A percentile compares a stretch with the other conserved stretches of the same genome.
Conservation (phyloP, 2,113 vertebrate genomes). For the Gasterosteus nipponicus region DNA sequence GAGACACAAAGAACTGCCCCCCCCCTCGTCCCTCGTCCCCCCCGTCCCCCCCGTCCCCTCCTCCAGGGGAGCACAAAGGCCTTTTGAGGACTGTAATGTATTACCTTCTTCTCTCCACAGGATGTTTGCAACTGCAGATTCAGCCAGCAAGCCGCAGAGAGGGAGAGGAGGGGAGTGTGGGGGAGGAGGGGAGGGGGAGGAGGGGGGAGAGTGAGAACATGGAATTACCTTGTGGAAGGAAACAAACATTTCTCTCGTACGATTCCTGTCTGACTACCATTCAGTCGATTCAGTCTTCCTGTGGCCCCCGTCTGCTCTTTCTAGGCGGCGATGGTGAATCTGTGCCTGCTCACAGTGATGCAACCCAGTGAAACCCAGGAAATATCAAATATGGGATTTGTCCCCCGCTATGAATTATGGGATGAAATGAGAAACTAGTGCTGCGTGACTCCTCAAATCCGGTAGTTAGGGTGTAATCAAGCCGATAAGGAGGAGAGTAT, state of each 20-base stretch:
- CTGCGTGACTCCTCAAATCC: background rate
- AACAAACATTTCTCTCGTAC: background rate
- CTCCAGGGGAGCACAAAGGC: slow-evolving; percentile 30
- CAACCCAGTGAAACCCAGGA: slow-evolving; percentile 29
- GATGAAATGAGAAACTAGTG: background rate
- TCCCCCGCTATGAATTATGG: background rate
- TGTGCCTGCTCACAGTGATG: slow-evolving; percentile 21
- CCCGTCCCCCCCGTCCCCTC: slow-evolving; percentile 6
- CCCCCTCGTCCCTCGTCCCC: background rate
- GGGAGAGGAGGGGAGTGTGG: background rate
- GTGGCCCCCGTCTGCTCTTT: background rate
- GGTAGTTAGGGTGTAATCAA: background rate
- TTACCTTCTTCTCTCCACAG: slow-evolving; percentile 99
- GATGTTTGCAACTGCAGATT: slow-evolving; percentile 95
- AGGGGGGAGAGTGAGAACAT: slow-evolving; percentile 22
- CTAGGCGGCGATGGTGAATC: slow-evolving; percentile 1
- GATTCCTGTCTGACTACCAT: too few relatives aligned
- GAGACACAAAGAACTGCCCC: slow-evolving; percentile 18
- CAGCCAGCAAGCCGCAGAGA: slow-evolving; percentile 65
- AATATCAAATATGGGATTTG: slow-evolving; percentile 19
- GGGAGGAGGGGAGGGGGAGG: background rate
- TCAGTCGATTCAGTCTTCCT: slow-evolving; percentile 29
- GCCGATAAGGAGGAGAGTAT: background rate
- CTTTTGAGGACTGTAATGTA: slow-evolving; percentile 36
- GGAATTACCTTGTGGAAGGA: slow-evolving; percentile 28